A percentile compares a stretch with the other conserved stretches of the same genome.
These are phyloP conservation scores for Ammospiza nelsoni DNA, from an alignment of 2,113 vertebrate genomes.

Conservation along the genomic window DNA sequence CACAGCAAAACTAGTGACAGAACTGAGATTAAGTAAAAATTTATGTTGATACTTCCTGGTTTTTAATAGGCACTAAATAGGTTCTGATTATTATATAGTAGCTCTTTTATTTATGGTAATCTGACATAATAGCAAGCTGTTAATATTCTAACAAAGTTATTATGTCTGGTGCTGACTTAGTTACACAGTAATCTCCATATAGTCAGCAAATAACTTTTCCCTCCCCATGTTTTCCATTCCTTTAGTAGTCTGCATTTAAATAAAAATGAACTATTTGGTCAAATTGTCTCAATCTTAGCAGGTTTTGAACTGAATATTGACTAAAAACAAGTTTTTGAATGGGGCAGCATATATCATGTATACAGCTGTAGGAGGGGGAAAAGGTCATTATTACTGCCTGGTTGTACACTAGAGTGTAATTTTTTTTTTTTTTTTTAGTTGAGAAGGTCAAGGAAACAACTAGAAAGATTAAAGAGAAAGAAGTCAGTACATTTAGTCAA, in stretches of 20 bases:
- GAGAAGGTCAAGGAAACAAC: not conserved
- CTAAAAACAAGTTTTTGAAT: not conserved
- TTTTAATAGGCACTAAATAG: not conserved
- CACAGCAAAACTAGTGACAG: not conserved
- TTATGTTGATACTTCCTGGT: not conserved
- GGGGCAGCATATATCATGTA: not conserved
- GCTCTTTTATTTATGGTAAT: not conserved
- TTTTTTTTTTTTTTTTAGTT: not conserved
- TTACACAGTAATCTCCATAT: not conserved
- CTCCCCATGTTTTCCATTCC: not conserved
- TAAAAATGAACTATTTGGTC: not conserved
- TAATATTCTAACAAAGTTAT: not conserved
- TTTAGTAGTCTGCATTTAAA: not conserved
- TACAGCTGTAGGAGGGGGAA: fast-evolving
- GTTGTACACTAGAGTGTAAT: not conserved
- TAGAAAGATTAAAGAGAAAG: not conserved
- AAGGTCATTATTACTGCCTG: not conserved
- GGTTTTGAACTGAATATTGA: not conserved
- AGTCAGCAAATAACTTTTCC: not conserved
- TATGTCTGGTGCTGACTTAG: not conserved
- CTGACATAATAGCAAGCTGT: not conserved
- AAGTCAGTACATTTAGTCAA: not conserved
- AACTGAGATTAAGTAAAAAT: not conserved
- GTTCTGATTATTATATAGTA: not conserved
- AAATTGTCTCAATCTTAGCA: not conserved